Evolutionary conservation across 1,140 invertebrate genomes (phyloP).

Genomic region (Planococcus citri): DNA sequence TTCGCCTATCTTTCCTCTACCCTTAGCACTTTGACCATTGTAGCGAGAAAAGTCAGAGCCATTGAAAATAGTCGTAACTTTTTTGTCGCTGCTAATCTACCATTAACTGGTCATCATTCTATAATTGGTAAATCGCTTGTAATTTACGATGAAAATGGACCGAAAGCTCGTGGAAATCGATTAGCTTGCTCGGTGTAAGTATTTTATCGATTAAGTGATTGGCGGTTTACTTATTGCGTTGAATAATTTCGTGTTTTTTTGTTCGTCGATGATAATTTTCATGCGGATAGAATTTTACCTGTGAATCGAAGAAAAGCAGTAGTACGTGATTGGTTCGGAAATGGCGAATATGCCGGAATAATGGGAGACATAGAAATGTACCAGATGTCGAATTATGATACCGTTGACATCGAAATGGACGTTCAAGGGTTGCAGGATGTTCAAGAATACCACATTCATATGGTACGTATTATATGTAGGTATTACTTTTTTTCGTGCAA

Average conservation of each 20-base stretch:
- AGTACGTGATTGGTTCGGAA: slow-evolving; percentile 73
- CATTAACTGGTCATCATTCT: slow-evolving; percentile 58
- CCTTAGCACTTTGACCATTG: slow-evolving; percentile 56
- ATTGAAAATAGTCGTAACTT: slow-evolving; percentile 52
- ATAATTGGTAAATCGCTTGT: slow-evolving; percentile 75
- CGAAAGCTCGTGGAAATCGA: slow-evolving; percentile 69
- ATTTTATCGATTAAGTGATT: not conserved
- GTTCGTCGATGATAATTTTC: no score
- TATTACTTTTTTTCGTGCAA: not conserved
- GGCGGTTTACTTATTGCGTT: not conserved
- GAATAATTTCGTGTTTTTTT: not conserved
- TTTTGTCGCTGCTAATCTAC: slow-evolving; percentile 63
- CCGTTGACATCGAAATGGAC: slow-evolving; percentile 62
- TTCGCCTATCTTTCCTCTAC: slow-evolving; percentile 44
- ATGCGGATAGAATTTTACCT: slow-evolving; percentile 58
- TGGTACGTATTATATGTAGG: slow-evolving; percentile 39
- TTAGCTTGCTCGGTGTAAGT: slow-evolving; percentile 73
- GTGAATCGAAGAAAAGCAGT: slow-evolving; percentile 69
- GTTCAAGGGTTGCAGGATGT: slow-evolving; percentile 56
- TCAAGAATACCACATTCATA: slow-evolving; percentile 68
- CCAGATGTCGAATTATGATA: slow-evolving; percentile 73
- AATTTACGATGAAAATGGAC: slow-evolving; percentile 76
- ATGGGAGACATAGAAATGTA: slow-evolving; percentile 65
- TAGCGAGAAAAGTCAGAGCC: slow-evolving; percentile 52
- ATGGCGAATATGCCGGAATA: slow-evolving; percentile 48